A percentile compares a stretch with the other conserved stretches of the same genome.
phyloP scores from a whole-genome alignment of 2,113 vertebrate species.

The Stigmatopora argus region DNA sequence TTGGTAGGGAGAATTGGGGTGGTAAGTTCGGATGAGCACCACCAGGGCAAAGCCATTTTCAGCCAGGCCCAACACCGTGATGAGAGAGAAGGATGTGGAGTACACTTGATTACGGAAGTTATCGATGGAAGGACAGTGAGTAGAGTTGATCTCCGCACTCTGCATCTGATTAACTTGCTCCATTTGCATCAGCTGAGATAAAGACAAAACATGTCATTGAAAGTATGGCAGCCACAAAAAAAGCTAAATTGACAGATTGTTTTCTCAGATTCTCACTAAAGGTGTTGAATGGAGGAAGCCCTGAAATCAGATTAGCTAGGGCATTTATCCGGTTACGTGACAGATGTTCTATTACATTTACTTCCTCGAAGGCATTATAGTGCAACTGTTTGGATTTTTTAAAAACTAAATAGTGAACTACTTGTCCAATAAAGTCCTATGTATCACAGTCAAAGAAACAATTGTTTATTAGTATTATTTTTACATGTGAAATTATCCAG shows the following conservation, averaged over 20 bases:
- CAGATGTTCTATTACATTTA: background rate
- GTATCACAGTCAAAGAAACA: background rate
- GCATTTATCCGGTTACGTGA: constrained; percentile 8
- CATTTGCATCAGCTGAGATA: constrained; percentile 35
- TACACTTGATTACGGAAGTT: constrained; percentile 91
- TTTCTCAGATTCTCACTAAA: constrained; percentile 5
- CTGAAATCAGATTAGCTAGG: background rate
- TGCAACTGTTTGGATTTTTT: background rate
- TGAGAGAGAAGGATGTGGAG: constrained; percentile 83
- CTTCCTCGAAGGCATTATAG: background rate
- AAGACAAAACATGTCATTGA: background rate
- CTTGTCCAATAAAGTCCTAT: background rate
- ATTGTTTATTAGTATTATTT: too few species aligned
- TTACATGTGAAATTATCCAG: background rate
- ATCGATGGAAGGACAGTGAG: constrained; percentile 69
- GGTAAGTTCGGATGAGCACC: constrained; percentile 77
- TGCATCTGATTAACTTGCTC: constrained; percentile 5
- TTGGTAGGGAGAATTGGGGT: constrained; percentile 80
- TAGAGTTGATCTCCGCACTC: background rate
- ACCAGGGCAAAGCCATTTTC: constrained; percentile 84
- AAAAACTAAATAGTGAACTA: background rate
- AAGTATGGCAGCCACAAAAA: background rate
- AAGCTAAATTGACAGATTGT: background rate
- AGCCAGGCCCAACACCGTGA: constrained; percentile 79
- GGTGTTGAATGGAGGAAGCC: background rate